Conservation (phyloP, 2,113 vertebrate species). For the Anoura caudifer region DNA sequence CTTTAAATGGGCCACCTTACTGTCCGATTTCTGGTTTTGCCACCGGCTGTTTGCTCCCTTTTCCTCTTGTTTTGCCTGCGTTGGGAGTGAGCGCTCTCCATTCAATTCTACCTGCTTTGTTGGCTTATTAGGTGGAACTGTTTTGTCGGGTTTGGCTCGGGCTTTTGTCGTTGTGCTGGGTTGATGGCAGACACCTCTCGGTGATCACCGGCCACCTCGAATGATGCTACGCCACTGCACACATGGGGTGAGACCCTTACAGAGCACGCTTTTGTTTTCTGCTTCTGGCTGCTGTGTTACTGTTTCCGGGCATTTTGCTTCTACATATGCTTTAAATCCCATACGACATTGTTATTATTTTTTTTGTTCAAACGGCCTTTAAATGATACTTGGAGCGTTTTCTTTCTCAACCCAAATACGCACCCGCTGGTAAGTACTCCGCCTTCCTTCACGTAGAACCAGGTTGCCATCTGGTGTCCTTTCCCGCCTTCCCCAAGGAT, state of each 20-base stretch:
- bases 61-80: not conserved
- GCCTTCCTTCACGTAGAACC: not conserved
- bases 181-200: not conserved
- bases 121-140: not conserved
- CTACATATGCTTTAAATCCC: not conserved
- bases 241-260: fast-evolving
- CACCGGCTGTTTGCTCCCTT: not conserved
- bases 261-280: fast-evolving
- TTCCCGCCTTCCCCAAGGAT: not conserved
- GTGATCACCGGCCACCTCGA: no score
- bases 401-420: not conserved
- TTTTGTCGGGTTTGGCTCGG: not conserved
- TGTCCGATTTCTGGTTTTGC: not conserved
- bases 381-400: not conserved
- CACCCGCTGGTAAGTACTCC: not conserved
- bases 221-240: not conserved
- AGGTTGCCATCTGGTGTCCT: not conserved
- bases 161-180: not conserved
- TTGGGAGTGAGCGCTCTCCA: not conserved
- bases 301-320: not conserved
- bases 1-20: not conserved
- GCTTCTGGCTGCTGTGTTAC: not conserved
- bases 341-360: not conserved
- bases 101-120: not conserved
- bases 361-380: not conserved